These are phyloP conservation scores for Myzus persicae DNA, from an alignment of 1,140 invertebrate genomes.

Conservation along the genomic window DNA sequence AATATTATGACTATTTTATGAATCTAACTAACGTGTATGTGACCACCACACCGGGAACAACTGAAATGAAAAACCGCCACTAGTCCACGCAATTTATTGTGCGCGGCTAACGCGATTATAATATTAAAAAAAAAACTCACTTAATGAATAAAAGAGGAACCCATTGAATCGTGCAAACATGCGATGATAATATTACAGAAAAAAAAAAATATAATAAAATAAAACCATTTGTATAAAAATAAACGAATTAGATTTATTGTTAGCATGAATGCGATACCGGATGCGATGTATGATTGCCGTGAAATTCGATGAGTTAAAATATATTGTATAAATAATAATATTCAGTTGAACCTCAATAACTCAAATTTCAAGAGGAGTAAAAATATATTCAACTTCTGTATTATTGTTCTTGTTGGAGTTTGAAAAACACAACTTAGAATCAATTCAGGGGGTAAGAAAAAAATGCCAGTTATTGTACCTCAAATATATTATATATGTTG, in stretches of 20 bases:
- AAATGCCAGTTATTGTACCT: too few relatives aligned
- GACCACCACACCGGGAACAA: background rate
- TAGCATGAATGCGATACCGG: background rate
- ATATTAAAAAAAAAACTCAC: background rate
- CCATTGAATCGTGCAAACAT: background rate
- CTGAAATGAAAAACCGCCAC: background rate
- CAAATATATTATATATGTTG: too few relatives aligned
- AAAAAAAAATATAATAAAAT: background rate
- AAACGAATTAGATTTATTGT: background rate
- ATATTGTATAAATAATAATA: too few relatives aligned
- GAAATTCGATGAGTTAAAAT: background rate
- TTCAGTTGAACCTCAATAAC: too few relatives aligned
- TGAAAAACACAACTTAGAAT: too few relatives aligned
- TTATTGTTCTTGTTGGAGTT: too few relatives aligned
- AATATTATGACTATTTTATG: background rate
- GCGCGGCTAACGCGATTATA: background rate
- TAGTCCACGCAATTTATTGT: background rate
- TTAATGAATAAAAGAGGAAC: background rate
- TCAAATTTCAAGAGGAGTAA: too few relatives aligned
- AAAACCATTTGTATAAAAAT: background rate
- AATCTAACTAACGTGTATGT: background rate
- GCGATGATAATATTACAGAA: too few relatives aligned
- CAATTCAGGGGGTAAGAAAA: too few relatives aligned
- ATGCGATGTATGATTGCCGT: background rate
- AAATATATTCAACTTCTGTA: too few relatives aligned